phyloP scores from a whole-genome alignment of 2,113 vertebrate genomes.

The Sylvietta virens region DNA sequence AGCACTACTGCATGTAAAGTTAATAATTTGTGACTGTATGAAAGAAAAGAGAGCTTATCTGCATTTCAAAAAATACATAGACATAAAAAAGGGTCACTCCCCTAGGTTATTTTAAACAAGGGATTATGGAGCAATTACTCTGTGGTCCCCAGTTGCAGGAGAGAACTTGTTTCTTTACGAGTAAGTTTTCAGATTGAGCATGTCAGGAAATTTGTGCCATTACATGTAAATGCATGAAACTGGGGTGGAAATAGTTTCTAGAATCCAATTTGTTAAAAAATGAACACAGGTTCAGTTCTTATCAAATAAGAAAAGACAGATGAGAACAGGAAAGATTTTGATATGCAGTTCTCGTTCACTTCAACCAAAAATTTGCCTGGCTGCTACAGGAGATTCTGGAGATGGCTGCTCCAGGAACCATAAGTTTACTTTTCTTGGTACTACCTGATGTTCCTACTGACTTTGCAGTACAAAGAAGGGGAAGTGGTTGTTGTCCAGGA shows the following conservation, averaged over 20 bases:
- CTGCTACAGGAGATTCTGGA: neutral
- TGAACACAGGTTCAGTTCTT: neutral
- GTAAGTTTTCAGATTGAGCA: neutral
- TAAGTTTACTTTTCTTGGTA: neutral
- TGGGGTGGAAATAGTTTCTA: neutral
- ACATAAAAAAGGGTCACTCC: neutral
- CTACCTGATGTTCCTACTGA: neutral
- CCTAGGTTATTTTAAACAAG: neutral
- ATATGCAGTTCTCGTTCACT: neutral
- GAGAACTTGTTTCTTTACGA: neutral
- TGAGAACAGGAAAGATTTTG: neutral
- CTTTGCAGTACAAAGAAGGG: neutral
- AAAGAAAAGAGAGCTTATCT: neutral
- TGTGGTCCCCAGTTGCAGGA: neutral
- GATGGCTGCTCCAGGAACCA: neutral
- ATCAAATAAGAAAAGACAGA: neutral
- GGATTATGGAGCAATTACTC: neutral
- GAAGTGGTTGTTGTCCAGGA: neutral
- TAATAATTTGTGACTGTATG: neutral
- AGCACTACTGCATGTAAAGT: neutral
- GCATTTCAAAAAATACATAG: neutral
- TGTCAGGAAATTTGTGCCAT: neutral
- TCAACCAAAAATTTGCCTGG: neutral
- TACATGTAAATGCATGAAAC: neutral
- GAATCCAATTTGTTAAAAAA: neutral